A percentile compares a stretch with the other conserved stretches of the same genome.
These are phyloP conservation scores for Holotrichia oblita DNA, from an alignment of 1,140 invertebrate genomes.

Conservation along the genomic window DNA sequence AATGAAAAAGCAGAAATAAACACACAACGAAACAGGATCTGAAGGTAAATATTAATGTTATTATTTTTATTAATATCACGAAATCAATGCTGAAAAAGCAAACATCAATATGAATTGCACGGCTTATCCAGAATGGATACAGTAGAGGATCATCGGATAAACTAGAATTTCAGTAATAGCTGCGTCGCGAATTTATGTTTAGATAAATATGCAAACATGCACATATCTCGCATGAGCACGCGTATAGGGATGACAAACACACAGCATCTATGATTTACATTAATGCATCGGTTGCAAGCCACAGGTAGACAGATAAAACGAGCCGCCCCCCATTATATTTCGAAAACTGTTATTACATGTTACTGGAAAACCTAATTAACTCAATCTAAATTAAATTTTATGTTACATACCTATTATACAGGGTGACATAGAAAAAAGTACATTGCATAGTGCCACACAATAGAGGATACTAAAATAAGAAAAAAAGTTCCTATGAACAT, in stretches of 20 bases:
- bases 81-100: too few relatives aligned
- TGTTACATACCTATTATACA: not conserved
- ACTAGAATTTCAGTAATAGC: not conserved
- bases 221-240: not conserved
- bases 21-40: too few relatives aligned
- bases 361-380: not conserved
- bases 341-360: not conserved
- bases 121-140: not conserved
- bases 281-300: not conserved
- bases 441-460: too few relatives aligned
- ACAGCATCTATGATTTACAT: conserved; percentile 12
- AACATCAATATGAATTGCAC: not conserved
- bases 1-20: too few relatives aligned
- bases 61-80: too few relatives aligned
- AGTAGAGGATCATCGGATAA: not conserved
- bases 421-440: too few relatives aligned
- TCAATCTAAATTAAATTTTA: too few relatives aligned
- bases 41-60: too few relatives aligned
- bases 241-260: not conserved
- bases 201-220: not conserved
- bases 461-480: too few relatives aligned
- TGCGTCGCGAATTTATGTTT: not conserved
- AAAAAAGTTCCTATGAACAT: too few relatives aligned
- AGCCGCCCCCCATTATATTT: conserved; percentile 1
- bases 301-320: conserved; percentile 24